A percentile compares a stretch with the other conserved stretches of the same genome.
phyloP scores from a whole-genome alignment of 2,888 invertebrate species.

The Drosophila macrothrix region DNA sequence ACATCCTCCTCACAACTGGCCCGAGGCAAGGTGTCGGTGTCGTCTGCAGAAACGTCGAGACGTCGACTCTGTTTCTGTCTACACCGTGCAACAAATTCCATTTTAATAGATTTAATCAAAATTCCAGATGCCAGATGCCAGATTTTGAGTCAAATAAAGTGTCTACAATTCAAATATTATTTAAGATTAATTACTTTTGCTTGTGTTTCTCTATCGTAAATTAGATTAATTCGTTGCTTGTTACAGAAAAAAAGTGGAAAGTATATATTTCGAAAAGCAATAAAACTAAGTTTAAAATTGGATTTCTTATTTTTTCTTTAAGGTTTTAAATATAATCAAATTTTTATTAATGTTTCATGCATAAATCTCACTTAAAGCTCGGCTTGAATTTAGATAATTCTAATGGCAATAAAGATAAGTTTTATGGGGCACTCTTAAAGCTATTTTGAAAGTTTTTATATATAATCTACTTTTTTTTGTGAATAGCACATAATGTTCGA shows the following conservation, averaged over 20 bases:
- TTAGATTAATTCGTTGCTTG: not conserved
- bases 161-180: not conserved
- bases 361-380: not conserved
- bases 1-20: conserved; percentile 73
- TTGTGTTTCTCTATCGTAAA: not conserved
- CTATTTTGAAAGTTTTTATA: not conserved
- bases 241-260: not conserved
- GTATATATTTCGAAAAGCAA: not conserved
- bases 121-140: no score
- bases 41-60: conserved; percentile 19
- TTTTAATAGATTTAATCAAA: no score
- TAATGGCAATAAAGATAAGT: not conserved
- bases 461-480: not conserved
- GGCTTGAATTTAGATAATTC: not conserved
- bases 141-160: not conserved
- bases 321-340: not conserved
- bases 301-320: not conserved
- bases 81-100: conserved; percentile 47
- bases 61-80: not conserved
- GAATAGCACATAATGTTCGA: not conserved
- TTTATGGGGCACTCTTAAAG: not conserved
- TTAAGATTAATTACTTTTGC: not conserved
- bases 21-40: conserved; percentile 68
- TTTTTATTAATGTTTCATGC: not conserved
- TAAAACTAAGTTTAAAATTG: not conserved